Conservation (phyloP, 2,888 invertebrate species). For the Nasonovia ribisnigri region DNA sequence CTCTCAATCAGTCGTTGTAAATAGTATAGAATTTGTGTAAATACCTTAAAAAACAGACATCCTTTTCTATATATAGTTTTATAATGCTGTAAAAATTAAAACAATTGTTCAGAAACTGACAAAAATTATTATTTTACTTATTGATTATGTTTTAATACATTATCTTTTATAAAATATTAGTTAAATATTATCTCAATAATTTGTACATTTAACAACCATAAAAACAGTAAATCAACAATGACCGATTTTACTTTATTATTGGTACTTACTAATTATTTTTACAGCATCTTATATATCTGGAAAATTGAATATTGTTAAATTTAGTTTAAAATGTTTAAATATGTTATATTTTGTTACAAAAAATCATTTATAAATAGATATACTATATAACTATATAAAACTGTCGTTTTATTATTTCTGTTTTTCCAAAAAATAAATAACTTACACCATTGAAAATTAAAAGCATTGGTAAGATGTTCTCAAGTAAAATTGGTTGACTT, state of each 20-base stretch:
- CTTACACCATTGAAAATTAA: not conserved
- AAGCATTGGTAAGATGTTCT: not conserved
- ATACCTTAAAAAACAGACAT: not conserved
- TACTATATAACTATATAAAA: not conserved
- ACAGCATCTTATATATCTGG: conserved; percentile 30
- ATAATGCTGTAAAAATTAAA: not conserved
- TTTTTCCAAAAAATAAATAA: not conserved
- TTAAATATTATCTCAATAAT: not conserved
- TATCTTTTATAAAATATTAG: not conserved
- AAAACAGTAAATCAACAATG: not conserved
- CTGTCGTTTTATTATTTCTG: no score
- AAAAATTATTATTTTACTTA: not conserved
- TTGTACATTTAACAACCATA: not conserved
- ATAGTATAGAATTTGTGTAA: not conserved
- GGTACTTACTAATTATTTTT: not conserved
- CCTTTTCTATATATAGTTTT: not conserved
- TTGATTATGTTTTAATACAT: not conserved
- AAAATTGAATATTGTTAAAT: conserved; percentile 32
- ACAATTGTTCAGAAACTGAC: not conserved
- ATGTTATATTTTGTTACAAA: not conserved
- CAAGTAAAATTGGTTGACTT: not conserved
- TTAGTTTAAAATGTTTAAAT: not conserved
- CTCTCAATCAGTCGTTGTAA: not conserved
- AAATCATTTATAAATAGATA: not conserved
- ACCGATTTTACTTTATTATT: not conserved